A percentile compares a stretch with the other conserved stretches of the same genome.
These are phyloP conservation scores for Poeciliopsis presidionis DNA, from an alignment of 2,797 vertebrate genomes.

Conservation along the genomic window DNA sequence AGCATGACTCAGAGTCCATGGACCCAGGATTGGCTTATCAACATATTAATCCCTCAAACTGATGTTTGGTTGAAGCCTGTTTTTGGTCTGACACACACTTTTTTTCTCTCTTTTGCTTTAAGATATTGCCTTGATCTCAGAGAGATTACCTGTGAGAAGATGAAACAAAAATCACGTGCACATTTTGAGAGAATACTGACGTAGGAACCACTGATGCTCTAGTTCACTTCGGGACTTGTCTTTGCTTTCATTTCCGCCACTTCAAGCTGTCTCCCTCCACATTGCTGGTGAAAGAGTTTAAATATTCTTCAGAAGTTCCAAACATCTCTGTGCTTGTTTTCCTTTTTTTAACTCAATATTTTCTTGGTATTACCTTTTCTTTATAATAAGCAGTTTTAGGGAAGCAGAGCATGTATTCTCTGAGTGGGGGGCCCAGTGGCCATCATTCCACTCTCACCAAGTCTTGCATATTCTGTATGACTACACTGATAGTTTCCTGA, in stretches of 20 bases:
- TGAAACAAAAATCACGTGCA: constrained; percentile 35
- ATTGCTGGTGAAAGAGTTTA: constrained; percentile 28
- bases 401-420: constrained; percentile 63
- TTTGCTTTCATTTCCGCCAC: constrained; percentile 30
- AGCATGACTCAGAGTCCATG: constrained; percentile 45
- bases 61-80: constrained; percentile 47
- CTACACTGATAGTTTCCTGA: not conserved
- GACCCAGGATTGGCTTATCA: constrained; percentile 57
- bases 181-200: constrained; percentile 30
- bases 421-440: constrained; percentile 46
- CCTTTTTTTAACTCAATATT: constrained; percentile 13
- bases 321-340: constrained; percentile 27
- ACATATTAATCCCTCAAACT: constrained; percentile 59
- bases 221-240: constrained; percentile 44
- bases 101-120: constrained; percentile 36
- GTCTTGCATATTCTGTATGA: constrained; percentile 13
- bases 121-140: constrained; percentile 33
- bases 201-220: constrained; percentile 9
- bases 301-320: constrained; percentile 43
- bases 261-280: constrained; percentile 7
- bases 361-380: not conserved
- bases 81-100: constrained; percentile 46
- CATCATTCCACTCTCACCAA: constrained; percentile 31
- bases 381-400: constrained; percentile 52
- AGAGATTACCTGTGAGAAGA: constrained; percentile 41